These are phyloP conservation scores for Tyria jacobaeae DNA, from an alignment of 2,888 invertebrate genomes.

Conservation along the genomic window DNA sequence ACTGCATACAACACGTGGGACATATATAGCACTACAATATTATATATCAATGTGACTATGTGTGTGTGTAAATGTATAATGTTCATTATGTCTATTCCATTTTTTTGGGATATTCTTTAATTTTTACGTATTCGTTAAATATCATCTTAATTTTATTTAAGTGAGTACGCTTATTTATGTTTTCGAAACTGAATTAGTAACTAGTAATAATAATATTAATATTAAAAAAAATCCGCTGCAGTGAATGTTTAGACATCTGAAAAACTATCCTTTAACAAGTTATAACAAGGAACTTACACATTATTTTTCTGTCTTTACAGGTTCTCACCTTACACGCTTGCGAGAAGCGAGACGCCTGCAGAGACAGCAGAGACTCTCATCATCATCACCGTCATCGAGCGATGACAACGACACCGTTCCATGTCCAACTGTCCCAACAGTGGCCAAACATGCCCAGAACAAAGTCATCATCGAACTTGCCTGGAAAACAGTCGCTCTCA, in stretches of 20 bases:
- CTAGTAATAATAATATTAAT: too few relatives aligned
- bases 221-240: too few relatives aligned
- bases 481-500: slow-evolving; percentile 87
- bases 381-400: slow-evolving; percentile 54
- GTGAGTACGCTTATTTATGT: too few relatives aligned
- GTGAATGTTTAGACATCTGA: too few relatives aligned
- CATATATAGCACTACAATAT: background rate
- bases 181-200: too few relatives aligned
- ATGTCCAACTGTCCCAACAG: slow-evolving; percentile 47
- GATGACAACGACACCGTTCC: slow-evolving; percentile 48
- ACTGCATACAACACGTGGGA: background rate
- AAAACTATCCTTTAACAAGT: too few relatives aligned
- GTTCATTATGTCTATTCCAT: too few relatives aligned
- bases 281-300: too few relatives aligned
- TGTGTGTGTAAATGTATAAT: background rate
- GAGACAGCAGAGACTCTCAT: slow-evolving; percentile 61
- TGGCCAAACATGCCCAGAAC: slow-evolving; percentile 69
- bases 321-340: slow-evolving; percentile 67
- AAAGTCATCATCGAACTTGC: slow-evolving; percentile 88
- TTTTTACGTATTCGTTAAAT: too few relatives aligned
- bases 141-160: too few relatives aligned
- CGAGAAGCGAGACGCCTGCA: slow-evolving; percentile 75
- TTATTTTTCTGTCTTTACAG: slow-evolving; percentile 63
- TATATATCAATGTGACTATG: background rate
- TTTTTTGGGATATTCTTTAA: too few relatives aligned